Conservation (phyloP, 2,888 invertebrate genomes). For the Apodemia mormo region DNA sequence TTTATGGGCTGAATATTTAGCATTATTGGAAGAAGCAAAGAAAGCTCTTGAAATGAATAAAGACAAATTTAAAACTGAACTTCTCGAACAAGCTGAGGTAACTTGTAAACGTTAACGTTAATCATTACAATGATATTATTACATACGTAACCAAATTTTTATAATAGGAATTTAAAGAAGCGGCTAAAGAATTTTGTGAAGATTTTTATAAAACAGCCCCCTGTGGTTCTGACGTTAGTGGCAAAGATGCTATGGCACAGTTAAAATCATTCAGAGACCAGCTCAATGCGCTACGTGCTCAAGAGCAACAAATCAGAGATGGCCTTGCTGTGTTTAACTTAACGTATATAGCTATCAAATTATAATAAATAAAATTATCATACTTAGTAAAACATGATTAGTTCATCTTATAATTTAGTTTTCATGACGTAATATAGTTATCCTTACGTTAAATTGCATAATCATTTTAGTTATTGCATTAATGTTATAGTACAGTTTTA, state of each 20-base stretch:
- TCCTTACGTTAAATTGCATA: no score
- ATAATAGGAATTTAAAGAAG: slow-evolving; percentile 83
- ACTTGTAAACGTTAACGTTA: slow-evolving; percentile 12
- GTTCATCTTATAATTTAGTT: neutral
- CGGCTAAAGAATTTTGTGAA: slow-evolving; percentile 84
- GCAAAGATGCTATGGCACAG: slow-evolving; percentile 81
- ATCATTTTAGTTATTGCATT: no score
- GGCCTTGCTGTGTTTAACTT: slow-evolving; percentile 90
- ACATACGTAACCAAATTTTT: neutral
- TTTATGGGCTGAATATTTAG: slow-evolving; percentile 87
- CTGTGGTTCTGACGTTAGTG: slow-evolving; percentile 79
- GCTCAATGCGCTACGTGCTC: slow-evolving; percentile 80
- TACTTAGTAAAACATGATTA: neutral
- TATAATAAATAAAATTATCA: slow-evolving; percentile 4
- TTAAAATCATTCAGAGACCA: slow-evolving; percentile 78
- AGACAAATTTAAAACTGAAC: slow-evolving; percentile 86
- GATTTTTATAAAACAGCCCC: slow-evolving; percentile 87
- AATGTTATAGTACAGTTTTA: no score
- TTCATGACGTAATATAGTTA: no score
- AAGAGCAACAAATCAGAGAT: slow-evolving; percentile 84
- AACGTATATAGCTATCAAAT: slow-evolving; percentile 54
- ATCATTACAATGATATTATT: neutral
- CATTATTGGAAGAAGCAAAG: slow-evolving; percentile 86
- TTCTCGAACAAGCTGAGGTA: slow-evolving; percentile 87
- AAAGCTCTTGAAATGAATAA: slow-evolving; percentile 87